phyloP scores from a whole-genome alignment of 2,888 invertebrate genomes.

The Napeogenes sylphis region DNA sequence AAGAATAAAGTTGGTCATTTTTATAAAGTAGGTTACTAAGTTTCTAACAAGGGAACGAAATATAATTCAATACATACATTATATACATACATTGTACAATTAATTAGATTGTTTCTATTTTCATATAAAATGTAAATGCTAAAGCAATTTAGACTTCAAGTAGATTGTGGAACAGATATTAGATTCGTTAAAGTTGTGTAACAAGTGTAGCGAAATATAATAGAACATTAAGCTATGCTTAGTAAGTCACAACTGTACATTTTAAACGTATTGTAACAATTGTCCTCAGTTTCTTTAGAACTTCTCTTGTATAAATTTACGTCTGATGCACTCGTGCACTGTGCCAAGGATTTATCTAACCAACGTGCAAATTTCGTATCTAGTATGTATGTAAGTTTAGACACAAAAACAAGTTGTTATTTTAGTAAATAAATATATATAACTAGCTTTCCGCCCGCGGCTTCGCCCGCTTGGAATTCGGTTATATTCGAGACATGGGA shows the following conservation, averaged over 20 bases:
- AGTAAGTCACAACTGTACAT: slow-evolving; percentile 1
- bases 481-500: too few relatives aligned
- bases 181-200: not conserved
- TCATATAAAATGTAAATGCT: not conserved
- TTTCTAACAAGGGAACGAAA: too few relatives aligned
- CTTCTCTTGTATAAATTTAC: slow-evolving; percentile 23
- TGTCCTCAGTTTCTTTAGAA: slow-evolving; percentile 21
- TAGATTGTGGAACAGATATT: not conserved
- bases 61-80: too few relatives aligned
- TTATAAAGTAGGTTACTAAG: too few relatives aligned
- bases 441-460: too few relatives aligned
- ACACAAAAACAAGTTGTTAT: too few relatives aligned
- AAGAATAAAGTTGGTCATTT: too few relatives aligned
- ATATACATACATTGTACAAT: too few relatives aligned
- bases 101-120: too few relatives aligned
- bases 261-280: slow-evolving; percentile 21
- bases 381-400: not conserved
- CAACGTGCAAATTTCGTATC: slow-evolving; percentile 20
- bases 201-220: not conserved
- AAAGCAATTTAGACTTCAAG: not conserved
- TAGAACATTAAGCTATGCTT: not conserved
- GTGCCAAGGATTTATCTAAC: slow-evolving; percentile 26
- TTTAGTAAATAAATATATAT: too few relatives aligned
- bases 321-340: slow-evolving; percentile 22
- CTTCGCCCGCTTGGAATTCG: too few relatives aligned